Conservation (phyloP, 1,140 invertebrate species). For the Bemisia tabaci region DNA sequence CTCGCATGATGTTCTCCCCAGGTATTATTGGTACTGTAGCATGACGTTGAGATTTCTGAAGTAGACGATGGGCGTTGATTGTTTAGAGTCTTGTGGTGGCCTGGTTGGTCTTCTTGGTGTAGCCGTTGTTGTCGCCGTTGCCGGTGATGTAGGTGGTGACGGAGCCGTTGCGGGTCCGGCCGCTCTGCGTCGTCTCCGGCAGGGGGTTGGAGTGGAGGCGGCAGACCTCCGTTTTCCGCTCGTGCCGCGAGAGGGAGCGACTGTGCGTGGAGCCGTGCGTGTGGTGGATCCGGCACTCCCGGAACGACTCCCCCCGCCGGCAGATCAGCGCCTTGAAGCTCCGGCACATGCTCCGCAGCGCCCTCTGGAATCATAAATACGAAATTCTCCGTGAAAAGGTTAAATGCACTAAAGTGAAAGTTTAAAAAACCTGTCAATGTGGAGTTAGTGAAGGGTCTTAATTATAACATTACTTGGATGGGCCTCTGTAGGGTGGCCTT, state of each 20-base stretch:
- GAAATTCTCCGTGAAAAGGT: neutral
- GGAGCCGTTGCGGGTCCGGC: neutral
- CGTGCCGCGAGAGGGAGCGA: neutral
- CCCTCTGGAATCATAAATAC: conserved; percentile 2
- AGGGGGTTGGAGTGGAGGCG: neutral
- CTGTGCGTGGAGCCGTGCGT: conserved; percentile 6
- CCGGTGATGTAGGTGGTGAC: neutral
- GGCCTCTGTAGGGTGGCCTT: no score
- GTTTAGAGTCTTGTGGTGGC: conserved; percentile 13
- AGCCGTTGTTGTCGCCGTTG: neutral
- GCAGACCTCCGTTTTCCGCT: conserved; percentile 1
- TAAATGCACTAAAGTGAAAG: no score
- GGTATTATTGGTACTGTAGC: no score
- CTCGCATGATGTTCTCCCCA: no score
- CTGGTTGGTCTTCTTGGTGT: neutral
- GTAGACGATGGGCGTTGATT: no score
- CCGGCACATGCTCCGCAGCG: conserved; percentile 6
- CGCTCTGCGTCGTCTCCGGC: neutral
- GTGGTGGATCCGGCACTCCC: neutral
- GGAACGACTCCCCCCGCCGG: neutral
- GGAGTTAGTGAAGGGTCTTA: no score
- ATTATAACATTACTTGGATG: no score
- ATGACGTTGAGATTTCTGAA: no score
- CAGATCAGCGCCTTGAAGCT: conserved; percentile 6
- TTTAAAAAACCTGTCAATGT: no score